These are phyloP conservation scores for Aphaenogaster rudis DNA, from an alignment of 1,140 invertebrate species.

Conservation along the genomic window DNA sequence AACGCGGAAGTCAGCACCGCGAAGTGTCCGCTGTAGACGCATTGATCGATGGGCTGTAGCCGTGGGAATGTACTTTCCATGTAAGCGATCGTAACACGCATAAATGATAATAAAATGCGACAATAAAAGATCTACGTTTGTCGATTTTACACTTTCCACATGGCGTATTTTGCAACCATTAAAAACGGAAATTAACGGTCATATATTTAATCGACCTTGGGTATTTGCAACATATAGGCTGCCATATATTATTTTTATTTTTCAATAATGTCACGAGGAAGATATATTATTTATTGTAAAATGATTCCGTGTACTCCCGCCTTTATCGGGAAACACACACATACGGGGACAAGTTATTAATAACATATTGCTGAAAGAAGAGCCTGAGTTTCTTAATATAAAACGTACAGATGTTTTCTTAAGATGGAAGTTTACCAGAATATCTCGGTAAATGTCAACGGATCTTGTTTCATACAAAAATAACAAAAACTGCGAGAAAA, in stretches of 20 bases:
- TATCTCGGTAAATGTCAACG: slow-evolving; percentile 32
- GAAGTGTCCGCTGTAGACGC: slow-evolving; percentile 18
- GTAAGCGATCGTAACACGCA: slow-evolving; percentile 1
- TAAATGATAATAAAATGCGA: slow-evolving; percentile 53
- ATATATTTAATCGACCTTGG: slow-evolving; percentile 12
- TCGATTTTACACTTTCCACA: neutral
- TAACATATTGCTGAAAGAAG: neutral
- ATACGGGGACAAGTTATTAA: neutral
- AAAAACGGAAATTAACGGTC: neutral
- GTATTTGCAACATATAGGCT: slow-evolving; percentile 19
- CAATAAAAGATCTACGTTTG: slow-evolving; percentile 25
- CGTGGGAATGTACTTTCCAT: slow-evolving; percentile 64
- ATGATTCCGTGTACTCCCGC: neutral
- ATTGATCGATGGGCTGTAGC: slow-evolving; percentile 68
- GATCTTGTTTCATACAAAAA: neutral
- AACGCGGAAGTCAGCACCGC: slow-evolving; percentile 47
- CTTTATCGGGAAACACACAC: neutral
- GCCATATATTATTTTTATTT: slow-evolving; percentile 40
- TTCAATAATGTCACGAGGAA: slow-evolving; percentile 15
- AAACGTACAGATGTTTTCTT: slow-evolving; percentile 22
- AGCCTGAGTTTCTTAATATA: slow-evolving; percentile 43
- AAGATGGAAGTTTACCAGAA: slow-evolving; percentile 35
- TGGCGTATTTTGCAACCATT: neutral
- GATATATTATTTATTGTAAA: neutral
- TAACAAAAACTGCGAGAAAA: neutral